Evolutionary conservation across 1,140 invertebrate genomes (phyloP), one percentile per base, ranked within the genome.

Genomic region (Oedothorax gibbosus): DNA sequence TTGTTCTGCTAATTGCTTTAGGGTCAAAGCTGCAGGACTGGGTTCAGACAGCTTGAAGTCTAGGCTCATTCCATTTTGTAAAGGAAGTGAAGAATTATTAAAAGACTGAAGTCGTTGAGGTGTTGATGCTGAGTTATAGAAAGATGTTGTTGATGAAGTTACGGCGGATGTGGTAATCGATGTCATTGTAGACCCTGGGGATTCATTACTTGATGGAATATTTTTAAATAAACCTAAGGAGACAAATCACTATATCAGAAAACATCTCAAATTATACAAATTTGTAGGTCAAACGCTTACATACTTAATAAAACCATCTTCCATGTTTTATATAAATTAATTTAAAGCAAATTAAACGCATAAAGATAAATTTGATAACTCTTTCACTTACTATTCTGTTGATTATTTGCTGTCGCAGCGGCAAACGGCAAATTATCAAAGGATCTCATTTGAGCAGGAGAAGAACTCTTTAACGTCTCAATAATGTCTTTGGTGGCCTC

Each of bases 1-100:
- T 89, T 98, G 96, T 88, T 98, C 96, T 7, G 97, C 97, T 96
- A 98, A 97, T 88, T 98, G 96, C 89, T 98, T 98, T 12, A 98
- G 91, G 0, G 96, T 98, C 90, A 97, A 96, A 5, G 97, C 96
- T 0, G 96, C 96, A 9, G 96, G 95, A 78, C 95, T 96, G 6
- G 88, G 87, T 66, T 88, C 87, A 1, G 85, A 86, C n/a, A 87
- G 21, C 10, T 77, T 84, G 69, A 87, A 87, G 76, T 93, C 87
- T 35, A 88, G 56, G 3, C 85, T 75, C n/a, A 88, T 53, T 21
- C 75, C 71, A 18, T 15, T 75, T 12, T 65, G 57, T 18, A 86
- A 9, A 18, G 50, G n/a, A 5, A 20, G 35, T 1, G 54, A 10
- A 15, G 66, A 53, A 71, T 72, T 57, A 49, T 21, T 18, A 50